Conservation (phyloP, 2,888 invertebrate species). For the Eudemis profundana region DNA sequence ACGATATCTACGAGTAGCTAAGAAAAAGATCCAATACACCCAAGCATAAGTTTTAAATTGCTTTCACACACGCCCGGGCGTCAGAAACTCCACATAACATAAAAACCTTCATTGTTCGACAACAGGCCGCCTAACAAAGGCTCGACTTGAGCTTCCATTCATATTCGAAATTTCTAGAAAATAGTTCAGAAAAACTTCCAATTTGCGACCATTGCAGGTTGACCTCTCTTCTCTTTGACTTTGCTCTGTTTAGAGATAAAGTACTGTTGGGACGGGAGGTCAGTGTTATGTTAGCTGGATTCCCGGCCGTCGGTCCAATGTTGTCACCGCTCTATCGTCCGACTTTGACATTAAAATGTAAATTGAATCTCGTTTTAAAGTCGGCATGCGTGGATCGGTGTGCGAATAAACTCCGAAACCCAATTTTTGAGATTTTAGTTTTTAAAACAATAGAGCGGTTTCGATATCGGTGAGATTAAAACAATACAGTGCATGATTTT, state of each 20-base stretch:
- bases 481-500: not conserved
- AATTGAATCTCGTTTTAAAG: constrained; percentile 57
- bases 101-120: constrained; percentile 36
- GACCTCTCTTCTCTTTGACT: constrained; percentile 42
- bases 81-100: constrained; percentile 24
- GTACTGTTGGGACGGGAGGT: constrained; percentile 3
- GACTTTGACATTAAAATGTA: constrained; percentile 58
- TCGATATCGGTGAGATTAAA: not conserved
- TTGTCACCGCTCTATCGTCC: constrained; percentile 37
- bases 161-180: constrained; percentile 54
- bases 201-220: constrained; percentile 46
- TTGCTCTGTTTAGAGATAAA: constrained; percentile 9
- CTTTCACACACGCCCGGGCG: constrained; percentile 4
- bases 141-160: constrained; percentile 43
- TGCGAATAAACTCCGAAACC: constrained; percentile 29
- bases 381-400: constrained; percentile 28
- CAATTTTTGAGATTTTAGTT: constrained; percentile 25
- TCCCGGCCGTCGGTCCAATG: constrained; percentile 21
- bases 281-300: constrained; percentile 6
- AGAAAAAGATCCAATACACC: not conserved
- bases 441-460: constrained; percentile 16
- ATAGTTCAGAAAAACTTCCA: constrained; percentile 52
- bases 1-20: too few relatives aligned
- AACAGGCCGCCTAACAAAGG: constrained; percentile 38
- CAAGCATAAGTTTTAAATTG: constrained; percentile 22